Evolutionary conservation across 2,113 vertebrate species (phyloP), one percentile per base, ranked within the genome.

Genomic region (Narcine bancroftii): DNA sequence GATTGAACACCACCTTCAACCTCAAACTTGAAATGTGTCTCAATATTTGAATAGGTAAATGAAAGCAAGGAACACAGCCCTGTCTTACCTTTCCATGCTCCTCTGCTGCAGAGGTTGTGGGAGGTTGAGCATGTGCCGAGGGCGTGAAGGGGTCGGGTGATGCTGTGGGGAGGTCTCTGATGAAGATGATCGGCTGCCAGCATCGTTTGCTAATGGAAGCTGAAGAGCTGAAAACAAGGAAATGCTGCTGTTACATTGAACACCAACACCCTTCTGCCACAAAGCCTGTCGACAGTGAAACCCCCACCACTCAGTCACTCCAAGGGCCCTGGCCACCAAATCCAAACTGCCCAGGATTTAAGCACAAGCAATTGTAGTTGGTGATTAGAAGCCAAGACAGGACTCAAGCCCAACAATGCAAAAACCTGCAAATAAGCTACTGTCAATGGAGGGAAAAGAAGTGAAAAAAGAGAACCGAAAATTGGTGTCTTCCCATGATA

Each of bases 131-230:
- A 98, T 96, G 93, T 97, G 95, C 93, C 97, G 96, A 50, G 97
- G 97, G 92, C 97, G 96, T 93, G 95, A 95, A 0, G 97, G 96
- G 53, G 50, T 29, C 93, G 95, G 95, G 0, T 95, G 94, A 92
- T 97, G 97, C 93, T 98, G 98, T 94, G 98, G 98, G 1, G 97
- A 97, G 0, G 97, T 97, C 93, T 95, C 97, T 94, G 98, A 97
- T 0, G 97, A 97, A 6, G 97, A 97, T 0, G 97, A 97, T 65
- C 97, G 97, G 93, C 97, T 97, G 93, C 97, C 97, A 93, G 96
- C 97, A 92, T 98, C 98, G 0, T 97, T 98, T 93, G 96, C 97
- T 93, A 98, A 95, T 21, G 97, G 97, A 93, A 98, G 96, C 94
- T 97, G 98, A 92, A 98, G 96, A 72, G 98, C 97, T 97, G 93